phyloP scores from a whole-genome alignment of 2,888 invertebrate genomes.

The Ophion ventricosus region DNA sequence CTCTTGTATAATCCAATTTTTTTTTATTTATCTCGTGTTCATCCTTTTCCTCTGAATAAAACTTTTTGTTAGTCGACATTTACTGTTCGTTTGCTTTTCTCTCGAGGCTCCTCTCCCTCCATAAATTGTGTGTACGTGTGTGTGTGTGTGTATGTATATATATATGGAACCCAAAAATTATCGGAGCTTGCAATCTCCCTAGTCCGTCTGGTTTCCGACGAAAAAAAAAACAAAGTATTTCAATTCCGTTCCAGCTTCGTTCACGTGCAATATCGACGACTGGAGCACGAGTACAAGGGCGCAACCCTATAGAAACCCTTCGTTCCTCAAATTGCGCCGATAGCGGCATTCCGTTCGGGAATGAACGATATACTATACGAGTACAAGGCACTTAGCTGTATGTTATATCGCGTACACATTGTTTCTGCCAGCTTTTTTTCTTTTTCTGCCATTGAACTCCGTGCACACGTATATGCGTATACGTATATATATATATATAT shows the following conservation, averaged over 20 bases:
- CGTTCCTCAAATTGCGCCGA: background rate
- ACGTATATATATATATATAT: too few relatives aligned
- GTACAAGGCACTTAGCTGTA: background rate
- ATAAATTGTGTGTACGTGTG: background rate
- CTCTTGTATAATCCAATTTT: too few relatives aligned
- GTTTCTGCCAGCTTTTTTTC: slow-evolving; percentile 19
- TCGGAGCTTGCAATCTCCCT: slow-evolving; percentile 33
- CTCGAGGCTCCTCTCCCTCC: background rate
- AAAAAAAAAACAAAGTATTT: slow-evolving; percentile 24
- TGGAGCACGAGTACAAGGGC: background rate
- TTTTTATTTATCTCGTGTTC: background rate
- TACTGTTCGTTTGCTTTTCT: slow-evolving; percentile 1
- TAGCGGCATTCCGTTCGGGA: background rate
- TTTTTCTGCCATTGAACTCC: slow-evolving; percentile 21
- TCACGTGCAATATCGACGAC: background rate
- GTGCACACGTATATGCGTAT: background rate
- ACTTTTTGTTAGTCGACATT: slow-evolving; percentile 17
- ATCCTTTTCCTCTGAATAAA: slow-evolving; percentile 39
- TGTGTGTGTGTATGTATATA: background rate
- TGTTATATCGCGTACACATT: background rate
- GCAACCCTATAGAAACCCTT: background rate
- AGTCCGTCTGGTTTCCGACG: background rate
- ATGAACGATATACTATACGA: background rate
- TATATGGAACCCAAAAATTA: slow-evolving; percentile 10
- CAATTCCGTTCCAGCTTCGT: slow-evolving; percentile 6